Percentiles rank a stretch among this genome's conserved stretches.
phyloP scores from a whole-genome alignment of 2,797 vertebrate genomes.

The Scyliorhinus canicula region DNA sequence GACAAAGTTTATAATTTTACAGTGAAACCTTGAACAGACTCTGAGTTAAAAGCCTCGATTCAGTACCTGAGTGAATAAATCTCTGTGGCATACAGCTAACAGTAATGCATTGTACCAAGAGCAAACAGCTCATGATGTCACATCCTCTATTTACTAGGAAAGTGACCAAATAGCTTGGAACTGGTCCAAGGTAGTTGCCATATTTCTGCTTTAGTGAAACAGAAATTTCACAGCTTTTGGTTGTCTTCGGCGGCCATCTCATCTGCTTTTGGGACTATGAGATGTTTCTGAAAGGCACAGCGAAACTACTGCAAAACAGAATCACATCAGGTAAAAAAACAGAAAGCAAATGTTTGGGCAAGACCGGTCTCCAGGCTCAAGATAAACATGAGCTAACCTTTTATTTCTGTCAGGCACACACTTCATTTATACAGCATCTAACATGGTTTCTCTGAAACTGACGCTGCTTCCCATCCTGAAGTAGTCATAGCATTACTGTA shows the following conservation, averaged over 20 bases:
- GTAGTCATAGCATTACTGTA: neutral
- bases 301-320: neutral
- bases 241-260: neutral
- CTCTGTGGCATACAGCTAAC: neutral
- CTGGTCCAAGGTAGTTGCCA: neutral
- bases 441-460: neutral
- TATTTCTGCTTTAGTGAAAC: neutral
- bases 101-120: neutral
- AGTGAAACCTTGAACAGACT: neutral
- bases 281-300: neutral
- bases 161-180: neutral
- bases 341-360: neutral
- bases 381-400: neutral
- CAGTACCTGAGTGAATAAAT: neutral
- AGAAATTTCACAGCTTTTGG: neutral
- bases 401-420: neutral
- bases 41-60: neutral
- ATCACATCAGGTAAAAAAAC: neutral
- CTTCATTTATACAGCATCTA: neutral
- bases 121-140: slow-evolving; percentile 18
- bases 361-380: neutral
- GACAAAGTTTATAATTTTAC: neutral
- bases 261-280: neutral
- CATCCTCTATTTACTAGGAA: slow-evolving; percentile 17
- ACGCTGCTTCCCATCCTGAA: neutral